Percentiles rank a stretch among this genome's conserved stretches.
Conservation (phyloP, 2,888 invertebrate species). For the Thymelicus acteon region DNA sequence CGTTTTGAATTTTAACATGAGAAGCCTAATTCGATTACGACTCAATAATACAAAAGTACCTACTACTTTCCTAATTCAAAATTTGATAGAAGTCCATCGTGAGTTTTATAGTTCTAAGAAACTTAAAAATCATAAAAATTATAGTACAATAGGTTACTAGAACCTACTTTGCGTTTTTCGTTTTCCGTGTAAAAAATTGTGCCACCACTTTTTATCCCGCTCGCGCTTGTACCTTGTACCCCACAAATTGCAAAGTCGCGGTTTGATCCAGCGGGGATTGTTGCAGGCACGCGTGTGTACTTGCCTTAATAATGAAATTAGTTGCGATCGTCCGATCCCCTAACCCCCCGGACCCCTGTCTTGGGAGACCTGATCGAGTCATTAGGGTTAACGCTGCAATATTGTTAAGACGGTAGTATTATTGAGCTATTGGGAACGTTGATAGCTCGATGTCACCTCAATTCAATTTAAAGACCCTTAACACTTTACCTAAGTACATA, state of each 20-base stretch:
- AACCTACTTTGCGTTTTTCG: too few relatives aligned
- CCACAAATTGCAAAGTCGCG: constrained; percentile 37
- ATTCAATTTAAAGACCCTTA: background rate
- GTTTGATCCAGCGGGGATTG: constrained; percentile 61
- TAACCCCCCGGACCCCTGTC: constrained; percentile 11
- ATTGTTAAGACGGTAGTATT: background rate
- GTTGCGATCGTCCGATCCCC: constrained; percentile 38
- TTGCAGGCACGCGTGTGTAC: constrained; percentile 56
- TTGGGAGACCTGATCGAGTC: constrained; percentile 20
- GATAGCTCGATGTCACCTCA: background rate
- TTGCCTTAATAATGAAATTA: constrained; percentile 70
- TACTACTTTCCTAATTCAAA: too few relatives aligned
- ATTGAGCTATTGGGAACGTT: background rate
- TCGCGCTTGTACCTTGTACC: constrained; percentile 10
- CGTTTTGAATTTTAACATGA: too few relatives aligned
- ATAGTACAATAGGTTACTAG: too few relatives aligned
- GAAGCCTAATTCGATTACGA: too few relatives aligned
- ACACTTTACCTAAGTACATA: too few relatives aligned
- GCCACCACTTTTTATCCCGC: too few relatives aligned
- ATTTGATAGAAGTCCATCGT: too few relatives aligned
- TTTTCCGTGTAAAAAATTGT: too few relatives aligned
- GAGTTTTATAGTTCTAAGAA: too few relatives aligned
- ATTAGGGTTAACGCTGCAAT: constrained; percentile 21
- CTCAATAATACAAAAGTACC: too few relatives aligned
- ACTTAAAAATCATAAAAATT: too few relatives aligned